Percentiles rank a stretch among this genome's conserved stretches.
Evolutionary conservation across 2,888 invertebrate species (phyloP).

Genomic region (Melanchra persicariae): DNA sequence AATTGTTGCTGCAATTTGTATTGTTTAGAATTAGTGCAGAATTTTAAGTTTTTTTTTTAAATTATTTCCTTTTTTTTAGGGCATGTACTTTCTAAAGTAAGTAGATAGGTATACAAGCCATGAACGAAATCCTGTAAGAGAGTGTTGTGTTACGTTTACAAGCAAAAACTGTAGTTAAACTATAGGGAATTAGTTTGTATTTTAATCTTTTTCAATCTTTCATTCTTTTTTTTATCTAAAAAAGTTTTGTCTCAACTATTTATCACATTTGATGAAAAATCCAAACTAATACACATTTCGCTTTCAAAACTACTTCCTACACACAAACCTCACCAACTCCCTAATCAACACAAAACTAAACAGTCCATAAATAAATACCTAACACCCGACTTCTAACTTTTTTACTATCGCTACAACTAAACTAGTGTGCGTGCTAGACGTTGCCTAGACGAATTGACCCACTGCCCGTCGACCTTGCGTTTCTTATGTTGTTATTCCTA

Average conservation of each 20-base stretch:
- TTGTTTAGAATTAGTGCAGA: no score
- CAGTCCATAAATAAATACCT: slow-evolving; percentile 18
- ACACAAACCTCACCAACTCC: background rate
- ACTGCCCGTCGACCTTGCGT: slow-evolving; percentile 89
- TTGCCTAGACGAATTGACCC: slow-evolving; percentile 89
- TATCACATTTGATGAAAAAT: background rate
- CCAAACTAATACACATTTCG: background rate
- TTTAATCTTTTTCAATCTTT: no score
- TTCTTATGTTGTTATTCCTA: slow-evolving; percentile 87
- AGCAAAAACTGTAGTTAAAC: no score
- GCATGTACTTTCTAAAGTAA: no score
- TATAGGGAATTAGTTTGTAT: no score
- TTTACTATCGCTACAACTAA: slow-evolving; percentile 75
- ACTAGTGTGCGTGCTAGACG: slow-evolving; percentile 88
- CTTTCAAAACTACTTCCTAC: slow-evolving; percentile 12
- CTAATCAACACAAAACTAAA: background rate
- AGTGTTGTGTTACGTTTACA: no score
- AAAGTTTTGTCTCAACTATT: background rate
- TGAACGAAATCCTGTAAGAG: no score
- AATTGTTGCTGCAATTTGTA: no score
- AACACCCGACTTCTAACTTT: slow-evolving; percentile 25
- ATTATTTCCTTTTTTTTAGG: no score
- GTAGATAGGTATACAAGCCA: no score
- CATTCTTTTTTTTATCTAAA: no score
- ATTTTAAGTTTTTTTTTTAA: no score